Conservation (phyloP, 2,113 vertebrate species). For the Tachuris rubrigastra region DNA sequence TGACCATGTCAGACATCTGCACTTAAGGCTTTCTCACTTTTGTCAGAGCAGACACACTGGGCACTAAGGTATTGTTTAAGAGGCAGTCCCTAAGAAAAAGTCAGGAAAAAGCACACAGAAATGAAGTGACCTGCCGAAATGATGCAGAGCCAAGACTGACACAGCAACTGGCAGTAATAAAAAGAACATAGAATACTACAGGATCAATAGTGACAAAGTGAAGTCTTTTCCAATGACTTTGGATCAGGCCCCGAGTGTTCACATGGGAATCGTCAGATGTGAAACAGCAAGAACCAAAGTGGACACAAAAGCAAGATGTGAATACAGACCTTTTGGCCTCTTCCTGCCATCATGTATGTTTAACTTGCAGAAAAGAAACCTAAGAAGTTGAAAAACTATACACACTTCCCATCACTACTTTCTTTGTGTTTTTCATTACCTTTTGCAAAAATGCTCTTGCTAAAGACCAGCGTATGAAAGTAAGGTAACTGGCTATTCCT, state of each 20-base stretch:
- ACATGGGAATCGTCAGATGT: background rate
- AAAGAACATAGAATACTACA: background rate
- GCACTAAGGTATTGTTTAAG: background rate
- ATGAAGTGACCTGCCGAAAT: background rate
- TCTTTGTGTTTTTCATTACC: background rate
- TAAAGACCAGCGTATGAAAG: background rate
- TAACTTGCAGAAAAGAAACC: background rate
- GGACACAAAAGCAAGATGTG: background rate
- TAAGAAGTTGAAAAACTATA: background rate
- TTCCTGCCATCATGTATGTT: fast-evolving
- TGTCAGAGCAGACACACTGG: background rate
- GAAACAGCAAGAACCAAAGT: background rate
- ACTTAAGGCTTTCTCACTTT: background rate
- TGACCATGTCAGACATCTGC: background rate
- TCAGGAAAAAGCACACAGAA: background rate
- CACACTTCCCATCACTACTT: background rate
- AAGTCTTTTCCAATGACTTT: background rate
- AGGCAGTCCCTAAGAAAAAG: background rate
- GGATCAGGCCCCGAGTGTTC: background rate
- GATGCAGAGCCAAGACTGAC: background rate
- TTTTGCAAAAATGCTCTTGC: background rate
- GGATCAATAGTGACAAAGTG: background rate
- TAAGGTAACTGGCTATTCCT: background rate
- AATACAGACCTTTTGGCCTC: background rate
- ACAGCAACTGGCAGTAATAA: background rate